Percentiles rank a stretch among this genome's conserved stretches.
Conservation (phyloP, 2,113 vertebrate species). For the Hirundichthys speculiger region DNA sequence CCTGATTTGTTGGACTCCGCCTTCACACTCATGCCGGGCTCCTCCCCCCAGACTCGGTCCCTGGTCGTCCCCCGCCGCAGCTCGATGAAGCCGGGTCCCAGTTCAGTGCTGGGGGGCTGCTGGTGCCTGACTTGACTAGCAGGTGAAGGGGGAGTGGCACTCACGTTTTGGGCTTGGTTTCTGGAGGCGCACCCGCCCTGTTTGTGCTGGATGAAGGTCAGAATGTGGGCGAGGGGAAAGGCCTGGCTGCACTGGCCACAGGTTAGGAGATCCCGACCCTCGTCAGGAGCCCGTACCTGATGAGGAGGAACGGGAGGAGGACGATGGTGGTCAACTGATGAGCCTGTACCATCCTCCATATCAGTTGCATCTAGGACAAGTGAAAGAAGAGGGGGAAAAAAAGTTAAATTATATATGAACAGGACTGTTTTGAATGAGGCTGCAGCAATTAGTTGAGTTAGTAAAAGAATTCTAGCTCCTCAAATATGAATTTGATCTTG, state of each 20-base stretch:
- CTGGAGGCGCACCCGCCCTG: constrained; percentile 74
- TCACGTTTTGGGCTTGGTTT: constrained; percentile 17
- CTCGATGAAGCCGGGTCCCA: constrained; percentile 73
- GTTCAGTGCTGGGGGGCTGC: not conserved
- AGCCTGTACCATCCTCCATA: constrained; percentile 2
- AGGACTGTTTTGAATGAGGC: too few relatives aligned
- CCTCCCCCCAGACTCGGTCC: constrained; percentile 63
- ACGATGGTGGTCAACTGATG: constrained; percentile 32
- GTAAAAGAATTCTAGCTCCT: too few relatives aligned
- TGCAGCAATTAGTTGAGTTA: too few relatives aligned
- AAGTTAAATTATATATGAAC: too few relatives aligned
- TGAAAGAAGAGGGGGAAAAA: not conserved
- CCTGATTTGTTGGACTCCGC: constrained; percentile 72
- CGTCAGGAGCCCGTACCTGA: constrained; percentile 25
- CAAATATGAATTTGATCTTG: too few relatives aligned
- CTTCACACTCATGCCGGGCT: constrained; percentile 63
- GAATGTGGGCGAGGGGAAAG: constrained; percentile 83
- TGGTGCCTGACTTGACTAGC: constrained; percentile 56
- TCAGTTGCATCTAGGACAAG: constrained; percentile 63
- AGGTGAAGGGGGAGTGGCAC: constrained; percentile 75
- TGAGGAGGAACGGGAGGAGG: constrained; percentile 16
- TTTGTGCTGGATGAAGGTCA: constrained; percentile 85
- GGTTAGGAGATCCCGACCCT: constrained; percentile 79
- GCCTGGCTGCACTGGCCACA: constrained; percentile 83
- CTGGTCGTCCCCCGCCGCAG: constrained; percentile 64